A percentile compares a stretch with the other conserved stretches of the same genome.
These are phyloP conservation scores for Eristalinus sepulchralis DNA, from an alignment of 2,888 invertebrate genomes.

Conservation along the genomic window DNA sequence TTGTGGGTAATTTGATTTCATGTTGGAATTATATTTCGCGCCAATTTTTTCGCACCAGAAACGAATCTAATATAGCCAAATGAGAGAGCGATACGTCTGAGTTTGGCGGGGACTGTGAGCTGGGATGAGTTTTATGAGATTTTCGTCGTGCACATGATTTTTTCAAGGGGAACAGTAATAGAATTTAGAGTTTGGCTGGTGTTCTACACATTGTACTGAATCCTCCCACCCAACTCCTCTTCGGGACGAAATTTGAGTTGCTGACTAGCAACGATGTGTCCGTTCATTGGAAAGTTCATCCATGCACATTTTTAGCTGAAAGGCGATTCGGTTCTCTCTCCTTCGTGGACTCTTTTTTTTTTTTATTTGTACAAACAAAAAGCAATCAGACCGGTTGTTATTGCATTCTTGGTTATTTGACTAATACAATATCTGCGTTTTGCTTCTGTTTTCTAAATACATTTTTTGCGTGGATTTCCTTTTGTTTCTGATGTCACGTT, in stretches of 20 bases:
- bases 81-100: background rate
- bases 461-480: background rate
- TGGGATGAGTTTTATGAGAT: background rate
- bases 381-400: constrained; percentile 72
- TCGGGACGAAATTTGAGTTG: background rate
- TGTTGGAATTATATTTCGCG: constrained; percentile 67
- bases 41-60: constrained; percentile 51
- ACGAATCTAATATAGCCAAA: background rate
- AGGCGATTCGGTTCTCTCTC: constrained; percentile 12
- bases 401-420: constrained; percentile 70
- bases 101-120: background rate
- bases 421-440: constrained; percentile 56
- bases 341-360: background rate
- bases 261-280: constrained; percentile 7
- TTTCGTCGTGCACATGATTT: background rate
- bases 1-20: constrained; percentile 52
- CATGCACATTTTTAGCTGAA: constrained; percentile 27
- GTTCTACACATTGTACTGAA: background rate
- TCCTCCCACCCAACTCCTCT: background rate
- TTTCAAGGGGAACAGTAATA: background rate
- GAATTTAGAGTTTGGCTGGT: background rate
- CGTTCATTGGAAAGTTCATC: constrained; percentile 32
- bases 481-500: constrained; percentile 43
- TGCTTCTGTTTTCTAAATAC: background rate
- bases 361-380: constrained; percentile 22